Base-by-base conservation (phyloP, 2,797 vertebrate genomes). In the Salmo trutta region DNA sequence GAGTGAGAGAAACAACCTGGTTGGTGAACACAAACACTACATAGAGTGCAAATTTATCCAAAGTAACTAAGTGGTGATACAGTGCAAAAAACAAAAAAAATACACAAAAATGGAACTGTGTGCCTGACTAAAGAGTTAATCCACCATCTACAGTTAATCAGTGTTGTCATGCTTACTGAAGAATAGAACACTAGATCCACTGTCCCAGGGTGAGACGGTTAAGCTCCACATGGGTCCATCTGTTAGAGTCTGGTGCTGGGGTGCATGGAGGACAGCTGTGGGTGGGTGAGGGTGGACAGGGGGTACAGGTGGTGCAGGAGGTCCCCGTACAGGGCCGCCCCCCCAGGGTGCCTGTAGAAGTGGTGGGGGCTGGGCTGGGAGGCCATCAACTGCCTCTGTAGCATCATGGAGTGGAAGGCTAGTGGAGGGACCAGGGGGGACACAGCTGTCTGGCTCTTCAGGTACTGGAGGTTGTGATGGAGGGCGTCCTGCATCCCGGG, bases 191-290 rank as follows among this genome's bases (percentile, higher is more conserved):
- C 8, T 27, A 31, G 64, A 71, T 54, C 74, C 88, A 82, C 84
- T 79, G 82, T 89, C 82, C 81, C 83, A 77, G 82, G 88, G 75
- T 86, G 85, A 87, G 15, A 36, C n/a, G 47, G 52, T 59, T n/a
- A 29, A 19, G 47, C 31, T 66, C 64, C 64, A 31, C 1, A 27
- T 29, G 16, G 53, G 41, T 54, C 72, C 76, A 75, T 78, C 84
- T 90, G 83, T 93, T 94, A 98, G 93, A 98, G 95, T 96, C 97
- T 98, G 91, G 97, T 97, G 92, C 97, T 98, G 88, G 97, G 97
- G 90, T 98, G 97, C 90, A 97, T 93, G 15, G 97, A 97, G 15
- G 97, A 97, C 71, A 98, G 93, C 91, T 97, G 96, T 75, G 96
- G 95, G 73, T 96, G 92, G 4, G 95, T 94, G 80, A 97, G 96